A percentile compares a stretch with the other conserved stretches of the same genome.
These are phyloP conservation scores for Suillia variegata DNA, from an alignment of 2,888 invertebrate species.

Conservation along the genomic window DNA sequence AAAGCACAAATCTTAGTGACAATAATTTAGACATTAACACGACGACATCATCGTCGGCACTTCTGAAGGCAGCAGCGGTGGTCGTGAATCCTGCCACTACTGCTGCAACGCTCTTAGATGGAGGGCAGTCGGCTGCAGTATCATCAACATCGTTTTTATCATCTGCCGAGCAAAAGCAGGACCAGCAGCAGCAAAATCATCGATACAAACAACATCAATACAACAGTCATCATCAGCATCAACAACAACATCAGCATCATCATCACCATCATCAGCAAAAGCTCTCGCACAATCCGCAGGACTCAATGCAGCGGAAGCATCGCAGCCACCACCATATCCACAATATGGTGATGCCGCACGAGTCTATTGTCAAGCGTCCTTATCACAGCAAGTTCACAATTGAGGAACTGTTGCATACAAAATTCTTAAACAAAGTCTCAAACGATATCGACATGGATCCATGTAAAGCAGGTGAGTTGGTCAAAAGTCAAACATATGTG, in stretches of 20 bases:
- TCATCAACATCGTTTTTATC: no score
- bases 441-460: constrained; percentile 82
- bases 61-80: background rate
- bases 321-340: background rate
- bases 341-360: background rate
- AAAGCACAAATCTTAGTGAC: constrained; percentile 47
- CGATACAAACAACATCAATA: constrained; percentile 23
- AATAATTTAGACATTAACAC: constrained; percentile 19
- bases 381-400: constrained; percentile 66
- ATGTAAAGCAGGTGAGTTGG: constrained; percentile 82
- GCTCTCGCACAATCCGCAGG: constrained; percentile 32
- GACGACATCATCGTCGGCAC: background rate
- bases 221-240: constrained; percentile 29
- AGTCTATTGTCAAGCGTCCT: constrained; percentile 33
- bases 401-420: constrained; percentile 70
- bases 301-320: constrained; percentile 25
- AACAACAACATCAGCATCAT: constrained; percentile 28
- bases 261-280: constrained; percentile 29
- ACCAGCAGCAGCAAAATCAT: constrained; percentile 8
- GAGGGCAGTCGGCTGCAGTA: background rate
- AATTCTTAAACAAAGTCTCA: constrained; percentile 73
- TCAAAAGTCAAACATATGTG: no score
- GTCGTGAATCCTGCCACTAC: background rate
- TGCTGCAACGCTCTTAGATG: background rate
- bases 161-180: no score